Percentiles rank a stretch among this genome's conserved stretches.
phyloP scores from a whole-genome alignment of 2,113 vertebrate genomes.

The Coracopsis vasa region DNA sequence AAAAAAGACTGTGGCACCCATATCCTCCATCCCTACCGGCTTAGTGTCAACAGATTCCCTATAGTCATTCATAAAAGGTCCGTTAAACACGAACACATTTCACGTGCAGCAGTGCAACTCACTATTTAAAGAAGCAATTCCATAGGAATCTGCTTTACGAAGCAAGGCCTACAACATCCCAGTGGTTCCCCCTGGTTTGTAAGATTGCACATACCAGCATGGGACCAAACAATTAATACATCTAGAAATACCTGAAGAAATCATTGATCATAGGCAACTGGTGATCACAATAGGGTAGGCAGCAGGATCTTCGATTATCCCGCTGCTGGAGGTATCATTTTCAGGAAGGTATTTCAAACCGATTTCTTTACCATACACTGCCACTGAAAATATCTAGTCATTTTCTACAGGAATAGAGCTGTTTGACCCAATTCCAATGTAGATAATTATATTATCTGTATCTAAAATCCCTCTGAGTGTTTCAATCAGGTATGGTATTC shows the following conservation, averaged over 20 bases:
- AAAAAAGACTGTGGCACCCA: neutral
- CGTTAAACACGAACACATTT: neutral
- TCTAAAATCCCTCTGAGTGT: conserved; percentile 57
- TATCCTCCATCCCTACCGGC: neutral
- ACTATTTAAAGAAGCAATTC: neutral
- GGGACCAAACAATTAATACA: conserved; percentile 6
- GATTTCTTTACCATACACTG: conserved; percentile 28
- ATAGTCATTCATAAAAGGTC: neutral
- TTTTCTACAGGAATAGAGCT: conserved; percentile 53
- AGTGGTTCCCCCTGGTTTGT: neutral
- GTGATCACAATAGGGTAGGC: neutral
- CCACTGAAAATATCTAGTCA: conserved; percentile 32
- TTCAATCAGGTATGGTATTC: conserved; percentile 64
- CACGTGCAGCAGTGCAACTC: neutral
- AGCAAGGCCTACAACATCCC: neutral
- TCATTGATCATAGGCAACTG: neutral
- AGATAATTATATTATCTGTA: conserved; percentile 64
- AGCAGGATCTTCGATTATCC: conserved; percentile 17
- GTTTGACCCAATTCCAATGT: conserved; percentile 49
- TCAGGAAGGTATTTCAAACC: conserved; percentile 40
- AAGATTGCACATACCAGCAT: neutral
- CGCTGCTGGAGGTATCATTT: conserved; percentile 16
- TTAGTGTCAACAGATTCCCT: neutral
- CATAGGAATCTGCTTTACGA: neutral
- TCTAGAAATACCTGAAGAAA: neutral